A percentile compares a stretch with the other conserved stretches of the same genome.
These are phyloP conservation scores for Pangasius krempfi DNA, from an alignment of 2,797 vertebrate species.

Conservation along the genomic window DNA sequence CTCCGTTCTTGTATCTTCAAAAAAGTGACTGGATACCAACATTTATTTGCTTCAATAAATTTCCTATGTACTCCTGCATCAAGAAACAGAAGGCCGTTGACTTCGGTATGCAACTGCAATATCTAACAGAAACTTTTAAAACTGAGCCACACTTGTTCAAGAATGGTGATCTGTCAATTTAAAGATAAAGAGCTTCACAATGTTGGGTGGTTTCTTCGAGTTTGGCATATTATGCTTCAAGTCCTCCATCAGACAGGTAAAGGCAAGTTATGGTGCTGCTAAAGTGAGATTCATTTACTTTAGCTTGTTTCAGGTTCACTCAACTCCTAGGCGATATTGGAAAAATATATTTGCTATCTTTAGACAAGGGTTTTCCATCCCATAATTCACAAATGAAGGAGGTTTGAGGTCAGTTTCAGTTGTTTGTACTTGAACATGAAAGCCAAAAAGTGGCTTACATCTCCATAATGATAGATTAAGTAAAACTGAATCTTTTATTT, in stretches of 20 bases:
- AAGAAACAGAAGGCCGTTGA: conserved; percentile 2
- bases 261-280: neutral
- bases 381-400: neutral
- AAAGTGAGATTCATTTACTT: neutral
- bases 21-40: neutral
- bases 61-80: neutral
- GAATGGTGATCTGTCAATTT: neutral
- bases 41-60: neutral
- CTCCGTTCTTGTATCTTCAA: neutral
- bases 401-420: neutral
- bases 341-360: neutral
- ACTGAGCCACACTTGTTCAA: neutral
- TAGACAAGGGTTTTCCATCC: neutral
- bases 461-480: neutral
- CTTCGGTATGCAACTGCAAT: neutral
- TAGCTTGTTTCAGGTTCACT: neutral
- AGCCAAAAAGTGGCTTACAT: neutral
- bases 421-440: neutral
- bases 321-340: neutral
- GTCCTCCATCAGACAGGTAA: neutral
- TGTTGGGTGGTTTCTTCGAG: neutral
- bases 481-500: too few species aligned
- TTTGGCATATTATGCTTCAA: neutral
- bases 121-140: neutral
- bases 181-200: neutral